phyloP scores from a whole-genome alignment of 37 sponge, comb jelly and placozoan genomes.

The Amphimedon queenslandica region DNA sequence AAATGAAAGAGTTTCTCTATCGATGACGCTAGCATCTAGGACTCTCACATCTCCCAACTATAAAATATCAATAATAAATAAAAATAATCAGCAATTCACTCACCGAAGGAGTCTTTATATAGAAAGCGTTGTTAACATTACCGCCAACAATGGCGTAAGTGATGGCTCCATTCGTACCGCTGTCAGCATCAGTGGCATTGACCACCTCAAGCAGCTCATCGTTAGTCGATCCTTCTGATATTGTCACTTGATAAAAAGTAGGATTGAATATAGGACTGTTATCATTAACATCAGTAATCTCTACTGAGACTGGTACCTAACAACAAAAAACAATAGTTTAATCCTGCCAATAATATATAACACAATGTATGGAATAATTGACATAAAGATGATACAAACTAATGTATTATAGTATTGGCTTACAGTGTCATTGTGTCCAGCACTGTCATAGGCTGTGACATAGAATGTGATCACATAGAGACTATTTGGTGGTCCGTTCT shows the following conservation, averaged over 20 bases:
- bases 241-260: slow-evolving; percentile 1
- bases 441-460: background rate
- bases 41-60: slow-evolving; percentile 21
- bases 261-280: slow-evolving; percentile 14
- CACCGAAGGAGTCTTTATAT: slow-evolving; percentile 21
- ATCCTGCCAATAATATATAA: too few species aligned
- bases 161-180: slow-evolving; percentile 17
- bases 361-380: too few species aligned
- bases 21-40: slow-evolving; percentile 6
- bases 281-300: slow-evolving; percentile 14
- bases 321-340: too few species aligned
- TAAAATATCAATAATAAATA: background rate
- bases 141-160: slow-evolving; percentile 25
- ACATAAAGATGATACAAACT: background rate
- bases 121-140: slow-evolving; percentile 10
- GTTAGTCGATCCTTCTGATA: background rate
- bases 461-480: background rate
- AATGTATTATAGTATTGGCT: background rate
- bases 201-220: slow-evolving; percentile 12
- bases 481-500: background rate
- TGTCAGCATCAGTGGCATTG: slow-evolving; percentile 21
- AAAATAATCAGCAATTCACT: background rate
- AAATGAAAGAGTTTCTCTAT: slow-evolving; percentile 13
- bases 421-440: background rate
- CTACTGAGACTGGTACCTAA: slow-evolving; percentile 12